These are phyloP conservation scores for Pachypeltis micranthus DNA, from an alignment of 1,140 invertebrate species.

Conservation along the genomic window DNA sequence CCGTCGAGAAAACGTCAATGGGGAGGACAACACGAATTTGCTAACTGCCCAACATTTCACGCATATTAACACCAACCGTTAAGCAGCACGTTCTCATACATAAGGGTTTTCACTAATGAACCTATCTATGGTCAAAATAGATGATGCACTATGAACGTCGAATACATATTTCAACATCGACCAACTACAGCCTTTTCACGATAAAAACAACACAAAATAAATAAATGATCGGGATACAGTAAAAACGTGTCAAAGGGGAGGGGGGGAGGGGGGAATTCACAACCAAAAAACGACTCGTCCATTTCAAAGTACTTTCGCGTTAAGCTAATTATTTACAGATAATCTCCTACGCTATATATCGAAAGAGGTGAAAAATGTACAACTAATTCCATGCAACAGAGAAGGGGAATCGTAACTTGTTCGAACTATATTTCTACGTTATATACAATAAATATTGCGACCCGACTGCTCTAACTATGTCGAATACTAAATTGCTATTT, in stretches of 20 bases:
- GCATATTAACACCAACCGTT: too few species aligned
- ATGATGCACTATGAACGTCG: too few species aligned
- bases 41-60: too few species aligned
- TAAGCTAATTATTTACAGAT: constrained; percentile 1
- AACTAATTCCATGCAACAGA: constrained; percentile 10
- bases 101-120: too few species aligned
- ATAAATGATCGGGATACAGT: not conserved
- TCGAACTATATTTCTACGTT: not conserved
- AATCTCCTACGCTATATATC: constrained; percentile 14
- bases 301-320: constrained; percentile 2
- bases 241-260: too few species aligned
- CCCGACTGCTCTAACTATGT: not conserved
- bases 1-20: too few species aligned
- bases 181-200: too few species aligned
- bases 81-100: too few species aligned
- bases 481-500: constrained; percentile 9
- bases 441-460: not conserved
- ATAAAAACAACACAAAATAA: not conserved
- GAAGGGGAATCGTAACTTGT: not conserved
- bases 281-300: constrained; percentile 14
- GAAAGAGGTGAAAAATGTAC: too few species aligned
- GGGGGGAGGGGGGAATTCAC: not conserved
- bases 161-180: too few species aligned
- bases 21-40: too few species aligned
- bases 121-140: too few species aligned